These are phyloP conservation scores for Anas bernieri DNA, from an alignment of 2,797 vertebrate genomes.

Conservation along the genomic window DNA sequence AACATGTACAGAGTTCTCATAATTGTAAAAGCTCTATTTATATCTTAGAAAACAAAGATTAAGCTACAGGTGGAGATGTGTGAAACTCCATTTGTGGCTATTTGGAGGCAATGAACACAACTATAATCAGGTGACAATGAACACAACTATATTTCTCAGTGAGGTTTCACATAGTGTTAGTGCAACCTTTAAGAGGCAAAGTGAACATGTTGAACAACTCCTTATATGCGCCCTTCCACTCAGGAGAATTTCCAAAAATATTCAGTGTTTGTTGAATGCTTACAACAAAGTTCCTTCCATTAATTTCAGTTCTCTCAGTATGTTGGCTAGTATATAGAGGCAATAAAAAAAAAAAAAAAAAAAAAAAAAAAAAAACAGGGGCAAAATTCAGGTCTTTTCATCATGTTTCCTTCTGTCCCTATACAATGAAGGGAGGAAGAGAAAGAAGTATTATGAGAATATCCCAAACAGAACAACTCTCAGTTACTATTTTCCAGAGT, in stretches of 20 bases:
- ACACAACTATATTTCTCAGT: not conserved
- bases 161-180: not conserved
- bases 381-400: not conserved
- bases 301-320: not conserved
- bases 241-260: not conserved
- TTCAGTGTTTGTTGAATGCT: not conserved
- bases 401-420: not conserved
- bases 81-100: not conserved
- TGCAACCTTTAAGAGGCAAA: not conserved
- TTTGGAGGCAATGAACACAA: not conserved
- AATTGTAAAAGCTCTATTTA: not conserved
- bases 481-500: not conserved
- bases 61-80: not conserved
- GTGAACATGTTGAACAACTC: not conserved
- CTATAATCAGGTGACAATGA: not conserved
- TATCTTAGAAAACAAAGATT: not conserved
- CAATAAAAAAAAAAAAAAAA: too few relatives aligned
- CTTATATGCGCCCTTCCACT: not conserved
- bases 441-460: not conserved
- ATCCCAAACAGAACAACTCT: not conserved
- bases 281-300: not conserved
- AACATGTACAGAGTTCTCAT: not conserved
- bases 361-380: too few relatives aligned
- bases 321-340: not conserved
- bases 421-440: not conserved